Evolutionary conservation across 2,888 invertebrate genomes (phyloP), one percentile per base, ranked within the genome.

Genomic region (Agapostemon virescens): DNA sequence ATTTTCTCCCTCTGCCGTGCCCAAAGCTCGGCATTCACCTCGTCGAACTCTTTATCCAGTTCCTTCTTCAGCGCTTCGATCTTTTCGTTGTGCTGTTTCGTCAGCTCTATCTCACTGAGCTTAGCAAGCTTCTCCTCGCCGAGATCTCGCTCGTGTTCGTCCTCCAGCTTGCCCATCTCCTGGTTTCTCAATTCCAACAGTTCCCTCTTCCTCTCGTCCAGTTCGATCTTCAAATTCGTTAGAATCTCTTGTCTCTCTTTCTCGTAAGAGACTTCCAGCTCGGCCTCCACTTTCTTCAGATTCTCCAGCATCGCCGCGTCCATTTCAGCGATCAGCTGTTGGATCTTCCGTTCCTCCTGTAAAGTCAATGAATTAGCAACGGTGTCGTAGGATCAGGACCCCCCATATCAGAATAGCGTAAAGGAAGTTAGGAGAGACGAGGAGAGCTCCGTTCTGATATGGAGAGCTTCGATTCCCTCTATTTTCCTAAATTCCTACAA

Each of bases 51-150:
- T 75, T 90, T 91, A 1, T 93, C 93, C 64, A 93, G 82, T 69
- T 92, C 91, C 26, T 94, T 94, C 82, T 95, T 94, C 77, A 96
- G 88, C 30, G 94, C 94, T 5, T 95, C 95, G 23, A 95, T 93
- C 79, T 94, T 94, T 0, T 94, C 93, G 0, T 93, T 93, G 86
- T 96, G 95, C 45, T 88, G 87, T 40, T 90, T 91, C 3, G 71
- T 88, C 26, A 92, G 79, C 40, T 93, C 91, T 26, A 90, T 85
- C 74, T 93, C 92, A 4, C 74, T 86, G 0, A 90, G 45, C 45
- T 91, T 91, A 0, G 87, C 85, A 0, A 88, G 88, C 49, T 89
- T 92, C 71, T 92, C 91, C 20, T 91, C 90, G 33, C 91, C 91
- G 83, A 94, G 90, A 40, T 92, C 92, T 0, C 88, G 88, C 49